Evolutionary conservation across 2,888 invertebrate genomes (phyloP), one percentile per base, ranked within the genome.

Genomic region (Parnassius smintheus): DNA sequence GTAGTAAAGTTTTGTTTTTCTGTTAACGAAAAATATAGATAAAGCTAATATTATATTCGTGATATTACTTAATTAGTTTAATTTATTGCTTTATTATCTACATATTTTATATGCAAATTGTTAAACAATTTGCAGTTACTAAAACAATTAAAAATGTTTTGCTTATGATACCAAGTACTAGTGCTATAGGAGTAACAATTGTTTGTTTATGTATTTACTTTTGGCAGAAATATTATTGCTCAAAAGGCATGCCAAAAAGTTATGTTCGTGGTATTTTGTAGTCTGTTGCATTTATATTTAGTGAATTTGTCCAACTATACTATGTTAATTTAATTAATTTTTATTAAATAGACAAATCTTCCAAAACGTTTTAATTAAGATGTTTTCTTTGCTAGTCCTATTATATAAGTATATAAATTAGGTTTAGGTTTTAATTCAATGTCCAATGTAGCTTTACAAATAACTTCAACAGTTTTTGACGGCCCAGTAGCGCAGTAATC

Each of bases 241-340:
- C 35, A 35, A 45, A 45, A 12, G 11, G 12, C 45, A 45, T 45
- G 12, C 45, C 10, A 45, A 49, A 49, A 49, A 9, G 8, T 49
- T 49, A 7, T 9, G 13, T 46, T 2, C 13, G 64, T 69, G 75
- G 72, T 75, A 72, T 68, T 72, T 72, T 66, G 69, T 71, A 35
- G 35, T 75, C 75, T 46, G 78, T 83, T 84, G 84, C 85, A 83
- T 84, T 84, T 85, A 83, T 72, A 69, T 67, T 65, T 71, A 68
- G 66, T 61, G 63, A 68, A 64, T 71, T 59, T 63, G 54, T 56
- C 44, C 48, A 50, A 52, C 2, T 51, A 61, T 58, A 49, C 56
- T 57, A 55, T 61, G 58, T 46, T 52, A 61, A 53, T 51, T 54
- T 49, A 13, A 58, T 54, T 49, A 13, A 58, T 61, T n/a, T 44